phyloP scores from a whole-genome alignment of 2,797 vertebrate species.

The Fistularia tabacaria region DNA sequence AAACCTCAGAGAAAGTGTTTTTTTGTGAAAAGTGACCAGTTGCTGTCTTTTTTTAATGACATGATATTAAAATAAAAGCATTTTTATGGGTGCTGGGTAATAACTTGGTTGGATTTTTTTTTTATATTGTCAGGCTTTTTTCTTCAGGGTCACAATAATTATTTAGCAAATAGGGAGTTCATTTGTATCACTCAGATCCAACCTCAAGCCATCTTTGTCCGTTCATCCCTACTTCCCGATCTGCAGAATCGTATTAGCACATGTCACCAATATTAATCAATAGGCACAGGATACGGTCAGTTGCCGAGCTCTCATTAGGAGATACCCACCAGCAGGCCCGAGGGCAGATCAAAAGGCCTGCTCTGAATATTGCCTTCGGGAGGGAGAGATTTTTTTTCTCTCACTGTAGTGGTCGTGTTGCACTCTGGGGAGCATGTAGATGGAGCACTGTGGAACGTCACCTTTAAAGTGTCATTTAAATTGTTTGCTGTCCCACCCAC shows the following conservation, averaged over 20 bases:
- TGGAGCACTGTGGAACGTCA: constrained; percentile 17
- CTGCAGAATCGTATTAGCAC: constrained; percentile 57
- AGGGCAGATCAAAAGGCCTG: constrained; percentile 60
- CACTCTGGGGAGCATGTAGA: constrained; percentile 36
- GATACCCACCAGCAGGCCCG: constrained; percentile 63
- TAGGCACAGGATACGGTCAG: constrained; percentile 54
- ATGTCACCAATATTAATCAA: constrained; percentile 62
- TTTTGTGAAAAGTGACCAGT: too few relatives aligned
- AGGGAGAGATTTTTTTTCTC: constrained; percentile 14
- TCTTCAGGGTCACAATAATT: too few relatives aligned
- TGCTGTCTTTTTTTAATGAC: too few relatives aligned
- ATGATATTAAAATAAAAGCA: too few relatives aligned
- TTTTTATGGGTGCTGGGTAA: too few relatives aligned
- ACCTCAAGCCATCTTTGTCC: constrained; percentile 24
- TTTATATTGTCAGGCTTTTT: too few relatives aligned
- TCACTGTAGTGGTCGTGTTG: constrained; percentile 34
- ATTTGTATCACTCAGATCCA: constrained; percentile 15
- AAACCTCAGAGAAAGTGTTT: too few relatives aligned
- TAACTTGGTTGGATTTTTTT: too few relatives aligned
- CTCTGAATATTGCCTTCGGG: constrained; percentile 53
- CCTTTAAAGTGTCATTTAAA: constrained; percentile 9
- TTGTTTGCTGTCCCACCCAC: too few relatives aligned
- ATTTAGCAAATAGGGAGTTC: background rate
- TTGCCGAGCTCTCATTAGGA: constrained; percentile 62
- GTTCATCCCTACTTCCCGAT: constrained; percentile 55